These are phyloP conservation scores for Alectura lathami DNA, from an alignment of 2,113 vertebrate species.

Conservation along the genomic window DNA sequence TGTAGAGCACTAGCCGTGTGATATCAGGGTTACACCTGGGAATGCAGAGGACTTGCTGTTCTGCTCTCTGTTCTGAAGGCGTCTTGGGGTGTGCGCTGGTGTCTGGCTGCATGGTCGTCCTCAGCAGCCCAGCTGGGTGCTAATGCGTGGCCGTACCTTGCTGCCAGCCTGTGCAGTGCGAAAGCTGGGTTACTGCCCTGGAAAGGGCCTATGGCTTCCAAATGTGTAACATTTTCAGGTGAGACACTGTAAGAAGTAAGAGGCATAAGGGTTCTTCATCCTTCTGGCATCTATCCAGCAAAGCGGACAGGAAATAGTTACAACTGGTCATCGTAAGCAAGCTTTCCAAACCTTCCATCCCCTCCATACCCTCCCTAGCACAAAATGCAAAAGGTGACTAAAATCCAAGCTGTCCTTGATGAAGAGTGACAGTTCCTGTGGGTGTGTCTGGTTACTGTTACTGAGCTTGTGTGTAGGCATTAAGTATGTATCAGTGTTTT, in stretches of 20 bases:
- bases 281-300: background rate
- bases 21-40: background rate
- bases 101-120: background rate
- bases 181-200: background rate
- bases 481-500: background rate
- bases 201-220: background rate
- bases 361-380: background rate
- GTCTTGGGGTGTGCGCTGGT: background rate
- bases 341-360: background rate
- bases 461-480: background rate
- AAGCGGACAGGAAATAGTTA: background rate
- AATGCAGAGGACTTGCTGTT: accelerated
- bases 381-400: background rate
- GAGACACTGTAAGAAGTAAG: background rate
- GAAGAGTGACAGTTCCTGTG: background rate
- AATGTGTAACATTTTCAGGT: background rate
- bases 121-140: background rate
- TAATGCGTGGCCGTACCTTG: background rate
- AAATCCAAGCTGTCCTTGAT: background rate
- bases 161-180: background rate
- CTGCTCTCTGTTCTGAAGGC: background rate
- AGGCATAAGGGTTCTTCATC: background rate
- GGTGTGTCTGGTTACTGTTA: background rate
- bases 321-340: background rate
- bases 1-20: background rate